These are phyloP conservation scores for Lepeophtheirus nordmannii DNA, from an alignment of 2,888 invertebrate genomes.

Conservation along the genomic window DNA sequence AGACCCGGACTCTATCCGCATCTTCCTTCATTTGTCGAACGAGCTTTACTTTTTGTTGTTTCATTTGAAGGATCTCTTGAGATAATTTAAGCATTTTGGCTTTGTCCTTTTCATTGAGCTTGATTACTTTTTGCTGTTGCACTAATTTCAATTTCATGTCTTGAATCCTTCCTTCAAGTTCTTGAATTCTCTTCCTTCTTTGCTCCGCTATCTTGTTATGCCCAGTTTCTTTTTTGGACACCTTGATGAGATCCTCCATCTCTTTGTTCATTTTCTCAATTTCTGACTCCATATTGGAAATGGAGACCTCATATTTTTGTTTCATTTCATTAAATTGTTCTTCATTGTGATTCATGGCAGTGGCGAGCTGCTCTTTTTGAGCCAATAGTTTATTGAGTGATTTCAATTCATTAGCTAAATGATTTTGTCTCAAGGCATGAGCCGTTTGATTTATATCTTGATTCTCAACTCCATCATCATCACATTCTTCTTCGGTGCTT, in stretches of 20 bases:
- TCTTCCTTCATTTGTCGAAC: slow-evolving; percentile 69
- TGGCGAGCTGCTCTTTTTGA: slow-evolving; percentile 43
- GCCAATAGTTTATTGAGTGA: slow-evolving; percentile 54
- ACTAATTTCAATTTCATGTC: slow-evolving; percentile 54
- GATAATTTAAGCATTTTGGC: slow-evolving; percentile 55
- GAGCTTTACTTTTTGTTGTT: slow-evolving; percentile 52
- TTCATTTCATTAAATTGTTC: slow-evolving; percentile 36
- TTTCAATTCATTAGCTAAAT: slow-evolving; percentile 36
- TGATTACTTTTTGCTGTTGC: slow-evolving; percentile 48
- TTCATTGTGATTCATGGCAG: slow-evolving; percentile 46
- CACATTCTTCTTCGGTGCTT: not conserved
- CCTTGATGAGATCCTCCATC: slow-evolving; percentile 50
- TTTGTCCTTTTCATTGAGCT: slow-evolving; percentile 64
- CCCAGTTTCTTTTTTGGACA: slow-evolving; percentile 45
- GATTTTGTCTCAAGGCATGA: slow-evolving; percentile 15
- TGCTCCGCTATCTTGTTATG: slow-evolving; percentile 47
- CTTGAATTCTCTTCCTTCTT: slow-evolving; percentile 56
- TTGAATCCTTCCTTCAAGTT: slow-evolving; percentile 55
- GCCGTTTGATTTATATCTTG: slow-evolving; percentile 5
- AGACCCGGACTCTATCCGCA: slow-evolving; percentile 59
- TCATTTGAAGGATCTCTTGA: slow-evolving; percentile 42
- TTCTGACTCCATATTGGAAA: slow-evolving; percentile 51
- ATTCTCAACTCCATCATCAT: slow-evolving; percentile 6
- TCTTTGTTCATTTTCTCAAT: slow-evolving; percentile 55
- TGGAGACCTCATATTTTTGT: slow-evolving; percentile 42